These are phyloP conservation scores for Streptopelia turtur DNA, from an alignment of 2,797 vertebrate genomes.

Conservation along the genomic window DNA sequence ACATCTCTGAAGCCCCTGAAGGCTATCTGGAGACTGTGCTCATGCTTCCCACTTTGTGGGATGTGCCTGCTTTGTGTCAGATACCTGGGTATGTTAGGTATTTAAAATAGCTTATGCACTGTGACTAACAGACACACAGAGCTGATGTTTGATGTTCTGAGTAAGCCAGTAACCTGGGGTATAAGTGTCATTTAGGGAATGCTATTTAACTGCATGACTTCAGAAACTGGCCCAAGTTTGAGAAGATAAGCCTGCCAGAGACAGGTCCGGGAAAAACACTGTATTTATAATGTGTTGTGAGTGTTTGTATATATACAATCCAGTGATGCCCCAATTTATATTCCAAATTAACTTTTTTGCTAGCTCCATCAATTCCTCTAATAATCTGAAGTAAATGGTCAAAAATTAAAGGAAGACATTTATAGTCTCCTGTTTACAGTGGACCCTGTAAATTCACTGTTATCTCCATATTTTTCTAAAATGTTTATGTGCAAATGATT, in stretches of 20 bases:
- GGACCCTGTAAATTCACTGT: constrained; percentile 30
- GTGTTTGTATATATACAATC: constrained; percentile 60
- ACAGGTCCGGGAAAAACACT: constrained; percentile 29
- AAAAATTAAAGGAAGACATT: constrained; percentile 62
- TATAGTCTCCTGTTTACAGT: constrained; percentile 54
- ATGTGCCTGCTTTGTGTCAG: not conserved
- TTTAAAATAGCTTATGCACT: not conserved
- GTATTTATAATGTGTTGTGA: constrained; percentile 51
- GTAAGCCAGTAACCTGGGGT: not conserved
- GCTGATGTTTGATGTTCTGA: not conserved
- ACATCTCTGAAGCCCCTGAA: not conserved
- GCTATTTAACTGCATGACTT: not conserved
- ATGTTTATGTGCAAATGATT: constrained; percentile 73
- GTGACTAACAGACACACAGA: rapidly evolving
- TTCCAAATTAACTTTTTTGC: constrained; percentile 32
- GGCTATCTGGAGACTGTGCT: not conserved
- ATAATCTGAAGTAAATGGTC: constrained; percentile 47
- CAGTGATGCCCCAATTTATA: constrained; percentile 43
- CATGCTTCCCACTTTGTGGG: not conserved
- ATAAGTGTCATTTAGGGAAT: not conserved
- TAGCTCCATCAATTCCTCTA: constrained; percentile 41
- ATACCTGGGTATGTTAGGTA: not conserved
- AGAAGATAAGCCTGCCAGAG: constrained; percentile 38
- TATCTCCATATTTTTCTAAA: constrained; percentile 66
- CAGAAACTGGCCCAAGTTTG: constrained; percentile 2